Conservation (phyloP, 2,888 invertebrate genomes). For the Drosophila paramelanica region DNA sequence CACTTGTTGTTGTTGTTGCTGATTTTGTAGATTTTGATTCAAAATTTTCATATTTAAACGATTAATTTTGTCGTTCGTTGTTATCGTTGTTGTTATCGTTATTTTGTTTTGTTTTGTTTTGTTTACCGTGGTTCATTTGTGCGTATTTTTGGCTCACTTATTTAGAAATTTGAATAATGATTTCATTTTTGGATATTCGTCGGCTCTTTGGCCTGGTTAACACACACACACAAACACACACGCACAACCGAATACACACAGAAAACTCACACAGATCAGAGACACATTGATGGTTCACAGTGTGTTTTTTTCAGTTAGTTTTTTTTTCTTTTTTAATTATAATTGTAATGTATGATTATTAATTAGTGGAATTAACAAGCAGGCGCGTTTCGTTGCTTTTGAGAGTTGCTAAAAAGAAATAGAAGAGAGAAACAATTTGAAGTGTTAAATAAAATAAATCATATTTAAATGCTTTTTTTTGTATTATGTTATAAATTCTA, state of each 20-base stretch:
- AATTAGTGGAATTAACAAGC: slow-evolving; percentile 19
- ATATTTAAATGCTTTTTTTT: background rate
- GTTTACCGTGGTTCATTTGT: slow-evolving; percentile 19
- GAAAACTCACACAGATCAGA: background rate
- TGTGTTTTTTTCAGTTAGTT: background rate
- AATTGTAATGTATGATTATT: slow-evolving; percentile 40
- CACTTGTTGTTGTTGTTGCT: slow-evolving; percentile 21
- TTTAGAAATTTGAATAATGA: slow-evolving; percentile 53
- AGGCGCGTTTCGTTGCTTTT: slow-evolving; percentile 13
- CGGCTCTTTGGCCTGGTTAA: slow-evolving; percentile 36
- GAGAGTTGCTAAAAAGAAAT: slow-evolving; percentile 22
- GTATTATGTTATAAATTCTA: too few relatives aligned
- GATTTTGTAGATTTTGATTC: slow-evolving; percentile 16
- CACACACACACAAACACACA: slow-evolving; percentile 20
- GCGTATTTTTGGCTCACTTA: slow-evolving; percentile 31
- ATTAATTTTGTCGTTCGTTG: slow-evolving; percentile 38
- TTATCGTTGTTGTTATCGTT: slow-evolving; percentile 22
- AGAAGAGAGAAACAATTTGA: slow-evolving; percentile 4
- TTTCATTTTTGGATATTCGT: slow-evolving; percentile 47
- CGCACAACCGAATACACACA: background rate
- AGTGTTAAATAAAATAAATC: background rate
- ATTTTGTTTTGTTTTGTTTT: slow-evolving; percentile 8
- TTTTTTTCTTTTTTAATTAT: slow-evolving; percentile 1
- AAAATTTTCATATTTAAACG: slow-evolving; percentile 48
- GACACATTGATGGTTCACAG: slow-evolving; percentile 1